Conservation (phyloP, 2,888 invertebrate species). For the Tetrapedia diversipes region DNA sequence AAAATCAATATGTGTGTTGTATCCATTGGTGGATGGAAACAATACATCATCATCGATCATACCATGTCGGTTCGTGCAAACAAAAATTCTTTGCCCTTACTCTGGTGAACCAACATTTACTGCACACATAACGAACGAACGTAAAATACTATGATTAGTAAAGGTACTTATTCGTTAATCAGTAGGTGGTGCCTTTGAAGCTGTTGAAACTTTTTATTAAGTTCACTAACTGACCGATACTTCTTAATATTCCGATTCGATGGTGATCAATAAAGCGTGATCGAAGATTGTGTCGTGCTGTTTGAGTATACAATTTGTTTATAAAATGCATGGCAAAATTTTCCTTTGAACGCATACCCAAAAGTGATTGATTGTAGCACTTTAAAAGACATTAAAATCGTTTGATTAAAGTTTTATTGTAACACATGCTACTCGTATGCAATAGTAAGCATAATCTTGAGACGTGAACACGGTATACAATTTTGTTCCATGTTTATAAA, state of each 20-base stretch:
- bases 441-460: too few relatives aligned
- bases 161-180: not conserved
- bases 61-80: conserved; percentile 36
- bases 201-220: not conserved
- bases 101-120: conserved; percentile 11
- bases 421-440: not conserved
- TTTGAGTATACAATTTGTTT: not conserved
- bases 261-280: not conserved
- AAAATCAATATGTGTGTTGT: conserved; percentile 47
- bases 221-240: not conserved
- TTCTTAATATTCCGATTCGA: too few relatives aligned
- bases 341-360: not conserved
- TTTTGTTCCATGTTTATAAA: too few relatives aligned
- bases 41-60: conserved; percentile 68
- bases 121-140: conserved; percentile 5
- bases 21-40: conserved; percentile 29
- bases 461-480: too few relatives aligned
- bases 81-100: conserved; percentile 40
- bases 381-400: not conserved
- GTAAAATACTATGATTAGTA: not conserved
- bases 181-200: not conserved
- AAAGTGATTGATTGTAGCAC: not conserved
- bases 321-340: not conserved
- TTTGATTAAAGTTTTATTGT: not conserved
- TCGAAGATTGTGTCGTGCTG: not conserved